phyloP scores from a whole-genome alignment of 2,113 vertebrate genomes.

The Aspidoscelis tigris region DNA sequence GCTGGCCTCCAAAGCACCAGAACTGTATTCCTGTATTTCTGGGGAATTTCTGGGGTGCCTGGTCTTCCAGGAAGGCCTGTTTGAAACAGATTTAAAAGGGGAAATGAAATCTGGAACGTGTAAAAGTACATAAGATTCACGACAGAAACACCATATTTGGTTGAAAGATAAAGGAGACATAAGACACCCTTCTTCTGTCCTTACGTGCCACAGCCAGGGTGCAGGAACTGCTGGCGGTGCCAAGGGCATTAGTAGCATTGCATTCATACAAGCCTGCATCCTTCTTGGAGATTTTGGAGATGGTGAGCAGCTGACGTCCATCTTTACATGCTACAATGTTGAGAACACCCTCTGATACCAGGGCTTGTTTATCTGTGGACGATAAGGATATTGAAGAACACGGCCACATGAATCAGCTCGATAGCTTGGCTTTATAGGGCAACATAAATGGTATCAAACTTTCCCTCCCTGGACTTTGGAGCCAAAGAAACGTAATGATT shows the following conservation, averaged over 20 bases:
- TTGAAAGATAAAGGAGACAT: background rate
- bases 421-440: too few species aligned
- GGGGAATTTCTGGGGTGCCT: slow-evolving; percentile 92
- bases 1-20: slow-evolving; percentile 94
- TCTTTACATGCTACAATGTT: slow-evolving; percentile 91
- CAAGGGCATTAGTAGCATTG: slow-evolving; percentile 88
- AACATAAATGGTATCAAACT: background rate
- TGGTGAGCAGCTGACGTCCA: slow-evolving; percentile 92
- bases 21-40: slow-evolving; percentile 93
- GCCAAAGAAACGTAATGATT: background rate
- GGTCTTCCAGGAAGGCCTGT: slow-evolving; percentile 90
- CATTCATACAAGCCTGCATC: slow-evolving; percentile 95
- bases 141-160: background rate
- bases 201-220: slow-evolving; percentile 93
- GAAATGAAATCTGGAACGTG: background rate
- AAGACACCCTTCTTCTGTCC: slow-evolving; percentile 49
- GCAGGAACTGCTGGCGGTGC: slow-evolving; percentile 90
- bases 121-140: background rate
- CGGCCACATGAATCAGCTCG: background rate
- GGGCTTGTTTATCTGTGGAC: slow-evolving; percentile 86
- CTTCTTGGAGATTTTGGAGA: slow-evolving; percentile 87
- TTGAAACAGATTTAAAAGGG: slow-evolving; percentile 1
- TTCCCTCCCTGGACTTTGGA: background rate
- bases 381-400: background rate
- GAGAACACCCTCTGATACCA: slow-evolving; percentile 83